Conservation (phyloP, 1,140 invertebrate species). For the Sinella curviseta region DNA sequence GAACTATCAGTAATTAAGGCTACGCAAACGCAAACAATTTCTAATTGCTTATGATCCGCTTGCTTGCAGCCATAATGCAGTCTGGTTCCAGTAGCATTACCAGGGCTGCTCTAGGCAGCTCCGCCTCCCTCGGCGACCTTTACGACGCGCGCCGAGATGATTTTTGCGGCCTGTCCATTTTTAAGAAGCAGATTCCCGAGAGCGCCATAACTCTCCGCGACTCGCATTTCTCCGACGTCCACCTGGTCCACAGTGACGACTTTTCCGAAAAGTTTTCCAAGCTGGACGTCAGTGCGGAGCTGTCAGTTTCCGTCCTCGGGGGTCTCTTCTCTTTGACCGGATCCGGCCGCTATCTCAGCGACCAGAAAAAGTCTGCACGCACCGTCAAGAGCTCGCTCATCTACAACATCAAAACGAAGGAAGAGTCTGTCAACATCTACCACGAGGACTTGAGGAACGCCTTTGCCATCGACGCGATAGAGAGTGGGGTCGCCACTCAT, state of each 20-base stretch:
- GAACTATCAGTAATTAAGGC: no score
- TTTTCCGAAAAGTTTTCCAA: conserved; percentile 30
- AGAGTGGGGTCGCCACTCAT: conserved; percentile 32
- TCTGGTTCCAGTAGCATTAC: no score
- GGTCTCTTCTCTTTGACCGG: conserved; percentile 30
- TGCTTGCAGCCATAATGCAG: no score
- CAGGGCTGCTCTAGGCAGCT: conserved; percentile 25
- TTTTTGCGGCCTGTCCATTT: conserved; percentile 24
- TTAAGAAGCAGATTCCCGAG: conserved; percentile 10
- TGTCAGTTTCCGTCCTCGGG: conserved; percentile 15
- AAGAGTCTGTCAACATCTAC: conserved; percentile 30
- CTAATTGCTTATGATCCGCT: no score
- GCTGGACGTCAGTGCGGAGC: conserved; percentile 29
- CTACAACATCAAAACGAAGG: no score
- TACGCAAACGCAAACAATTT: no score
- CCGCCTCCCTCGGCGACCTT: conserved; percentile 28
- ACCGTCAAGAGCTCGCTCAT: conserved; percentile 22
- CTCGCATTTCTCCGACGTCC: conserved; percentile 23
- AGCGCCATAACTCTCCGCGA: background rate
- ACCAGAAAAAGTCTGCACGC: no score
- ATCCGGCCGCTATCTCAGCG: conserved; percentile 26
- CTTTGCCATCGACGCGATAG: no score
- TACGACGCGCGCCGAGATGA: conserved; percentile 23
- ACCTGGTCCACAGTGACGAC: conserved; percentile 4
- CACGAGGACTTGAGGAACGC: conserved; percentile 27